Evolutionary conservation across 2,888 invertebrate genomes (phyloP).

Genomic region (Toxonevra muliebris): DNA sequence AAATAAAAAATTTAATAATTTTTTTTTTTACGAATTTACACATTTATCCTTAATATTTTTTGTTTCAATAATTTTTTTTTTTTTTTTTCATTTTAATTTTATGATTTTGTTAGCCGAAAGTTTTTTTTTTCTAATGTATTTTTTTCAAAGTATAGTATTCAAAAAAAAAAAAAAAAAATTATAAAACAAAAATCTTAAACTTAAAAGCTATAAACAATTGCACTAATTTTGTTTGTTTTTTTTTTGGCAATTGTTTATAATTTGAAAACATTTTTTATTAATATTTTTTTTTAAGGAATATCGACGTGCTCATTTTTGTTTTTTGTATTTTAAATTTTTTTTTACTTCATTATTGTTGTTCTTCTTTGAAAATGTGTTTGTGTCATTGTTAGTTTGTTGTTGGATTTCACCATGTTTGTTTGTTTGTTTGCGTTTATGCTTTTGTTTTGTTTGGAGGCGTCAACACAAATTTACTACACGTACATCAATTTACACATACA

Average conservation of each 20-base stretch:
- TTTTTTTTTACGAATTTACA: not conserved
- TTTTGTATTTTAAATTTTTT: constrained; percentile 30
- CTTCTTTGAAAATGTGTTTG: constrained; percentile 32
- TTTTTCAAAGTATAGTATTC: constrained; percentile 19
- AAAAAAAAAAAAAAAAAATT: constrained; percentile 18
- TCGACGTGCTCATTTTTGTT: constrained; percentile 52
- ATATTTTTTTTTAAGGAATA: constrained; percentile 49
- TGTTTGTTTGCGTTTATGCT: too few relatives aligned
- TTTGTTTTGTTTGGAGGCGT: too few relatives aligned
- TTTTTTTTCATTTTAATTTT: not conserved
- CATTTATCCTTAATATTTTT: not conserved
- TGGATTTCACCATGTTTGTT: too few relatives aligned
- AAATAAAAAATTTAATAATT: not conserved
- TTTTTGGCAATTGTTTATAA: constrained; percentile 32
- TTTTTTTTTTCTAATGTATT: not conserved
- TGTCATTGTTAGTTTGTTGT: constrained; percentile 18
- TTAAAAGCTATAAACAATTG: constrained; percentile 21
- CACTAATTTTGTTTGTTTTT: constrained; percentile 11
- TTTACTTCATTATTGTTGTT: constrained; percentile 22
- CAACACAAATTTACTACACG: too few relatives aligned
- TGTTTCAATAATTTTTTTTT: not conserved
- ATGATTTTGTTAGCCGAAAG: constrained; percentile 11
- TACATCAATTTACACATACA: constrained; percentile 34
- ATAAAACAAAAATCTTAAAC: constrained; percentile 16
- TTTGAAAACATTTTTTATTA: constrained; percentile 39